A percentile compares a stretch with the other conserved stretches of the same genome.
phyloP scores from a whole-genome alignment of 2,888 invertebrate species.

The Blastobasis adustella region DNA sequence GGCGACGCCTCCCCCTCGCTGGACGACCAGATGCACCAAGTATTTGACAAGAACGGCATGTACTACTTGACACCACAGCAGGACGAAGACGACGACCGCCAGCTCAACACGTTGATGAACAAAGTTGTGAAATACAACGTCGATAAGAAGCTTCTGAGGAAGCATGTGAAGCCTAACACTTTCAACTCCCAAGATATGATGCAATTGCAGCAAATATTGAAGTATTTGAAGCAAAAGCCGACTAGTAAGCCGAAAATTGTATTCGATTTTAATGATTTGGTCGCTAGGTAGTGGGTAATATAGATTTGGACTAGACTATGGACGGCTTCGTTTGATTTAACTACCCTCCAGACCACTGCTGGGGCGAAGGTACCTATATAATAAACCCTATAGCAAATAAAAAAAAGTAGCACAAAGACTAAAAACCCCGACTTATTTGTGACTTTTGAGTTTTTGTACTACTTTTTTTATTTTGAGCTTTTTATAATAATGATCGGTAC shows the following conservation, averaged over 20 bases:
- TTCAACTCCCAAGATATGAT: constrained; percentile 5
- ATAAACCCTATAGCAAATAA: too few relatives aligned
- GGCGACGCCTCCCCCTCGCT: too few relatives aligned
- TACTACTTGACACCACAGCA: constrained; percentile 5
- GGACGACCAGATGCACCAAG: not conserved
- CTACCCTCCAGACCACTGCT: too few relatives aligned
- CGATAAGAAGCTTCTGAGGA: constrained; percentile 1
- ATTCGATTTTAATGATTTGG: constrained; percentile 13
- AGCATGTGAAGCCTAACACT: not conserved
- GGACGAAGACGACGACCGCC: constrained; percentile 1
- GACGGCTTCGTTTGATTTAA: too few relatives aligned
- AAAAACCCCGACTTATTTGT: too few relatives aligned
- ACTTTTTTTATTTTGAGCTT: too few relatives aligned
- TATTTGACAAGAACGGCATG: constrained; percentile 11
- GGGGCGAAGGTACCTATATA: too few relatives aligned
- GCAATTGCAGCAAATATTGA: not conserved
- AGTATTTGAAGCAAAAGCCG: not conserved
- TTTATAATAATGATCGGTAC: too few relatives aligned
- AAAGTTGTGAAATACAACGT: constrained; percentile 7
- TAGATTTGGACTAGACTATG: too few relatives aligned
- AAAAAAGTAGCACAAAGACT: too few relatives aligned
- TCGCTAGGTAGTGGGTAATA: not conserved
- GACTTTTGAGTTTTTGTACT: too few relatives aligned
- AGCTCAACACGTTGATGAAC: constrained; percentile 8
- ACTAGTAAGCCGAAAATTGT: not conserved